Conservation (phyloP, 1,140 invertebrate species). For the Rhyacophila brunnea region DNA sequence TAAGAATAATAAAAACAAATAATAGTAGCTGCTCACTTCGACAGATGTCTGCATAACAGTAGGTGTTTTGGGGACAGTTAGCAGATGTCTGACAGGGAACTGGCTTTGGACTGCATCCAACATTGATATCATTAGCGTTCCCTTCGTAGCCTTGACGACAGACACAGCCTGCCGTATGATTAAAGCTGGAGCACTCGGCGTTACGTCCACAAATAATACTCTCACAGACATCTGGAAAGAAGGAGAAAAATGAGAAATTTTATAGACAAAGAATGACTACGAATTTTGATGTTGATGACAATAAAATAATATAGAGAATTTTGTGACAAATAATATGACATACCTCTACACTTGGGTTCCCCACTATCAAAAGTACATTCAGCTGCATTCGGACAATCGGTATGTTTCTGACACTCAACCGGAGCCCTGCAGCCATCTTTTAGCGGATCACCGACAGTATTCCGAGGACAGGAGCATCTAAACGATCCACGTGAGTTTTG, state of each 20-base stretch:
- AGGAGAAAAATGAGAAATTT: slow-evolving; percentile 17
- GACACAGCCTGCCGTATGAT: slow-evolving; percentile 72
- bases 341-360: slow-evolving; percentile 71
- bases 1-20: slow-evolving; percentile 19
- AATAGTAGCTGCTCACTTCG: slow-evolving; percentile 64
- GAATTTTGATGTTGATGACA: slow-evolving; percentile 14
- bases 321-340: slow-evolving; percentile 9
- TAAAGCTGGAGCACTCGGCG: slow-evolving; percentile 73
- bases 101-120: slow-evolving; percentile 76
- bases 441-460: slow-evolving; percentile 80
- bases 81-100: slow-evolving; percentile 65
- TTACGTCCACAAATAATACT: slow-evolving; percentile 74
- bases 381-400: slow-evolving; percentile 76
- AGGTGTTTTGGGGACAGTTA: slow-evolving; percentile 75
- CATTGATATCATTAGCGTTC: slow-evolving; percentile 64
- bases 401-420: slow-evolving; percentile 72
- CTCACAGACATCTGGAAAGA: slow-evolving; percentile 70
- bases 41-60: slow-evolving; percentile 79
- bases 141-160: slow-evolving; percentile 77
- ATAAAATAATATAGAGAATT: slow-evolving; percentile 24
- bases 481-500: slow-evolving; percentile 78
- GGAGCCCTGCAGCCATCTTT: slow-evolving; percentile 74
- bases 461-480: slow-evolving; percentile 74
- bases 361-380: slow-evolving; percentile 69
- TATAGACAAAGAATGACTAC: slow-evolving; percentile 1